These are phyloP conservation scores for Baryphthengus martii DNA, from an alignment of 2,113 vertebrate species.

Conservation along the genomic window DNA sequence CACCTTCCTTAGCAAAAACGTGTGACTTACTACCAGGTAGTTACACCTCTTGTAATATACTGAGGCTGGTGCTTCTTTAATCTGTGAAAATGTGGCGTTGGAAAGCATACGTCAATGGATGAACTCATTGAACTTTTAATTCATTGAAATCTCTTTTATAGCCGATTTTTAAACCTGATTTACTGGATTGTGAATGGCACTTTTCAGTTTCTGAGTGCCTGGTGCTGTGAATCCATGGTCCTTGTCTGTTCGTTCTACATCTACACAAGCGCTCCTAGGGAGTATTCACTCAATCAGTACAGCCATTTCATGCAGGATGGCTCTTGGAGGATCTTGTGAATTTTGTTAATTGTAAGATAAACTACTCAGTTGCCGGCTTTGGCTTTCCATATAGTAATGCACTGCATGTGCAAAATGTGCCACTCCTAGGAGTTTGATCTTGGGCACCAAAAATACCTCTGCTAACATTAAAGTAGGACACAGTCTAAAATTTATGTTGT, in stretches of 20 bases:
- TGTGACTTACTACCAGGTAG: background rate
- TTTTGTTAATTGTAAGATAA: background rate
- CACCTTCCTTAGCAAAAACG: background rate
- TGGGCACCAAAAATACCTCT: background rate
- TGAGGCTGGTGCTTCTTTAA: background rate
- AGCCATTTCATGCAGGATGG: background rate
- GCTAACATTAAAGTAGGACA: background rate
- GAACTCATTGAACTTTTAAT: background rate
- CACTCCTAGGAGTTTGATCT: background rate
- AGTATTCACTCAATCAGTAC: background rate
- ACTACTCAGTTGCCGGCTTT: background rate
- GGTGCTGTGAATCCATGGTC: background rate
- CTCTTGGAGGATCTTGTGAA: background rate
- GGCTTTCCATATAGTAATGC: background rate
- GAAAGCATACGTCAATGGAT: background rate
- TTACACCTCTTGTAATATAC: background rate
- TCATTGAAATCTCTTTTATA: background rate
- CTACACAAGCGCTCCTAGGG: background rate
- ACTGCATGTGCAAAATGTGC: accelerated
- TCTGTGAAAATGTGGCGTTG: background rate
- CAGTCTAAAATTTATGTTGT: background rate
- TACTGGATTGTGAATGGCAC: background rate
- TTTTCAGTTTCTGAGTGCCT: background rate
- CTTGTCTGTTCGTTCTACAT: background rate
- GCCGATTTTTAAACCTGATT: background rate